Conservation (phyloP, 1,140 invertebrate species). For the Belonocnema kinseyi region DNA sequence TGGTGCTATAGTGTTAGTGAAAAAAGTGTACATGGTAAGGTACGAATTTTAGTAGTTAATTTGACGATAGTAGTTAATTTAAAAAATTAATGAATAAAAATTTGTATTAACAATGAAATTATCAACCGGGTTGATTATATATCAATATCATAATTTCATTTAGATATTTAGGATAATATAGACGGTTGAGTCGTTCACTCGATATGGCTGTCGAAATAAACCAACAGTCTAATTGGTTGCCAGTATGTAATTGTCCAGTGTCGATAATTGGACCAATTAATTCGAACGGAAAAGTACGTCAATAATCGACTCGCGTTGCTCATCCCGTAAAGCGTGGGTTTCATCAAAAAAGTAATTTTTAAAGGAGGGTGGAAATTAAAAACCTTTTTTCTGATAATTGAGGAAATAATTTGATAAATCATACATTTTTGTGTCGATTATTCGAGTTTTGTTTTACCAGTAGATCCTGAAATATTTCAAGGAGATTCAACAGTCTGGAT, state of each 20-base stretch:
- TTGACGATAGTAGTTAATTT: not conserved
- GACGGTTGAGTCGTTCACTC: not conserved
- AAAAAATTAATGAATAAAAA: too few species aligned
- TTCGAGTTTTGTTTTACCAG: not conserved
- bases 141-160: constrained; percentile 13
- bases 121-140: not conserved
- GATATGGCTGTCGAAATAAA: constrained; percentile 55
- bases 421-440: constrained; percentile 21
- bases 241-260: constrained; percentile 68
- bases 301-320: constrained; percentile 64
- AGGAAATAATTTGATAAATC: constrained; percentile 15
- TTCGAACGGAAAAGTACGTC: constrained; percentile 69
- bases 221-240: constrained; percentile 71
- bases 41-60: not conserved
- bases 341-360: not conserved
- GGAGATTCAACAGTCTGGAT: too few species aligned
- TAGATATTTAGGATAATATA: constrained; percentile 16
- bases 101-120: too few species aligned
- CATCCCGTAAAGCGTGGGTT: constrained; percentile 46
- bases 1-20: not conserved
- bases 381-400: not conserved
- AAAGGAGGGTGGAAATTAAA: constrained; percentile 1
- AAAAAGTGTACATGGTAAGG: not conserved
- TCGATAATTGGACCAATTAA: constrained; percentile 75
- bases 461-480: too few species aligned